phyloP scores from a whole-genome alignment of 2,888 invertebrate genomes.

The Drosophila dives region DNA sequence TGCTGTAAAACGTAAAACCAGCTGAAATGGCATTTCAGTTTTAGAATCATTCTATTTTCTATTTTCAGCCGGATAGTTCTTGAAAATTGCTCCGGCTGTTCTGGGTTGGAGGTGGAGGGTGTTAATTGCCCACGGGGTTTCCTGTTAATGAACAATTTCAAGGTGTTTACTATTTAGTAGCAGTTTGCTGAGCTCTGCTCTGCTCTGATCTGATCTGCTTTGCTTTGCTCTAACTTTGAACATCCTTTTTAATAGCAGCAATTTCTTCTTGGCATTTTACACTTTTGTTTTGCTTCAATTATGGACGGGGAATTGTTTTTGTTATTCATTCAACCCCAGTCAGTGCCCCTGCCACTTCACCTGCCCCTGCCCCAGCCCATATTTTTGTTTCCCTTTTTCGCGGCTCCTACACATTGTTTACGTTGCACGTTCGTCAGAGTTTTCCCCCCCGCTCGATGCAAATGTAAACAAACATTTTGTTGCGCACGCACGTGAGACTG shows the following conservation, averaged over 20 bases:
- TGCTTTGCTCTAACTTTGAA: conserved; percentile 27
- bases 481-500: conserved; percentile 29
- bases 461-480: conserved; percentile 46
- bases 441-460: conserved; percentile 20
- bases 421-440: conserved; percentile 29
- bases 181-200: neutral
- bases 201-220: neutral
- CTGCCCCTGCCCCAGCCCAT: neutral
- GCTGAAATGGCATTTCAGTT: conserved; percentile 28
- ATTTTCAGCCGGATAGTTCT: conserved; percentile 16
- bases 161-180: conserved; percentile 52
- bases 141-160: conserved; percentile 69
- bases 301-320: conserved; percentile 59
- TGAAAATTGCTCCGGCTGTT: conserved; percentile 4
- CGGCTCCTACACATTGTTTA: conserved; percentile 51
- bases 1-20: conserved; percentile 14
- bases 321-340: conserved; percentile 37
- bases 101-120: conserved; percentile 6
- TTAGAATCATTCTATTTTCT: conserved; percentile 3
- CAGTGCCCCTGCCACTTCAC: neutral
- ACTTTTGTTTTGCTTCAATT: conserved; percentile 72
- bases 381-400: neutral
- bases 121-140: conserved; percentile 63
- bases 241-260: conserved; percentile 19
- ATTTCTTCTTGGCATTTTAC: conserved; percentile 15